These are phyloP conservation scores for Catostomus latipinnis DNA, from an alignment of 2,797 vertebrate genomes.

Conservation along the genomic window DNA sequence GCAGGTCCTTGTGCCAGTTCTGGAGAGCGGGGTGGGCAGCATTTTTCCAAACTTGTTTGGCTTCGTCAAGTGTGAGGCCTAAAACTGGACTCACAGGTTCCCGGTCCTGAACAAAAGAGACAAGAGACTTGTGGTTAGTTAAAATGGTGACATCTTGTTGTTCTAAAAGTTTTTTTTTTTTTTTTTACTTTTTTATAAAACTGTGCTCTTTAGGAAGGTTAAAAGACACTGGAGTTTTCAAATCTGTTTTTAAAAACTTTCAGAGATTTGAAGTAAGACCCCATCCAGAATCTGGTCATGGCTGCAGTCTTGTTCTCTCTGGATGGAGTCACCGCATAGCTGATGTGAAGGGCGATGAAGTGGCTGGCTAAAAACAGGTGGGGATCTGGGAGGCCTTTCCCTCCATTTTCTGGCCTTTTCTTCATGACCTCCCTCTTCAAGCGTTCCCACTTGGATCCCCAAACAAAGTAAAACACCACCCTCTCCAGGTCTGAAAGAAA, in stretches of 20 bases:
- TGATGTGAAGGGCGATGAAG: slow-evolving; percentile 12
- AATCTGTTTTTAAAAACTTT: accelerated
- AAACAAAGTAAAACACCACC: slow-evolving; percentile 28
- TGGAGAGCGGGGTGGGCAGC: not conserved
- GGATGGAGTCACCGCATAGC: not conserved
- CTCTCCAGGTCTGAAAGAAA: slow-evolving; percentile 5
- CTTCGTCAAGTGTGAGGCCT: slow-evolving; percentile 4
- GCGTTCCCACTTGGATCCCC: slow-evolving; percentile 53
- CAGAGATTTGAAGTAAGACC: not conserved
- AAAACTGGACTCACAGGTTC: slow-evolving; percentile 2
- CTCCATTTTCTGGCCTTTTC: slow-evolving; percentile 12
- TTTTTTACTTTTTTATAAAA: slow-evolving; percentile 1
- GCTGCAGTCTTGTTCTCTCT: slow-evolving; percentile 3
- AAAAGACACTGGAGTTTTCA: slow-evolving; percentile 20
- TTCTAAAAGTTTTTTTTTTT: not conserved
- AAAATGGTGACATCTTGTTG: not conserved
- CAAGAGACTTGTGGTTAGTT: not conserved
- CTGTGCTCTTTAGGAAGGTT: not conserved
- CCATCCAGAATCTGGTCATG: not conserved
- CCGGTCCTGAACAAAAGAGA: slow-evolving; percentile 26
- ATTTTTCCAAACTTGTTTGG: slow-evolving; percentile 22
- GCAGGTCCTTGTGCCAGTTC: not conserved
- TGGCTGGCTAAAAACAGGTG: slow-evolving; percentile 20
- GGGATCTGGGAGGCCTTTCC: slow-evolving; percentile 45
- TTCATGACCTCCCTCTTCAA: not conserved